phyloP scores from a whole-genome alignment of 2,113 vertebrate species.

The Peromyscus polionotus region DNA sequence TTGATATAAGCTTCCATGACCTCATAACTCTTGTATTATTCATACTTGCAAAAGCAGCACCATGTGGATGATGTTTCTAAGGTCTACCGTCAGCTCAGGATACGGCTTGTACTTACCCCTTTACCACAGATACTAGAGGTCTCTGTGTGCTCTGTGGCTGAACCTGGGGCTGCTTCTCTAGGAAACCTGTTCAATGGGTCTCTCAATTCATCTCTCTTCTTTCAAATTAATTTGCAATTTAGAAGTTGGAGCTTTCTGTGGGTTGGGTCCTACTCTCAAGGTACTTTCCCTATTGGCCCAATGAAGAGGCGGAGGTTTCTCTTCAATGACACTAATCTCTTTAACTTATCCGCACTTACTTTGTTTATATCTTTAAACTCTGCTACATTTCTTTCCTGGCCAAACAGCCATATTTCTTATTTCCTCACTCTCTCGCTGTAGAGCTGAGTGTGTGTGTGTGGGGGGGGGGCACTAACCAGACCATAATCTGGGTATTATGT shows the following conservation, averaged over 20 bases:
- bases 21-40: not conserved
- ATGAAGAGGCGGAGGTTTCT: not conserved
- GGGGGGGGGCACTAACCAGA: no score
- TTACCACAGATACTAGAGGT: not conserved
- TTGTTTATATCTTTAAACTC: not conserved
- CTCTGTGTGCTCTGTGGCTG: not conserved
- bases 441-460: not conserved
- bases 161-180: not conserved
- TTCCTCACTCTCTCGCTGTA: no score
- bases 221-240: not conserved
- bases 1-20: not conserved
- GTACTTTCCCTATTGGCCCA: not conserved
- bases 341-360: not conserved
- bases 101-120: not conserved
- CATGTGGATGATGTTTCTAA: not conserved
- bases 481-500: not conserved
- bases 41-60: not conserved
- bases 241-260: not conserved
- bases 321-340: not conserved
- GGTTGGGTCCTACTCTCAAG: not conserved
- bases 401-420: not conserved
- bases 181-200: not conserved
- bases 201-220: not conserved
- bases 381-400: not conserved
- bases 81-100: not conserved